Percentiles rank a stretch among this genome's conserved stretches.
Conservation (phyloP, 2,888 invertebrate genomes). For the Leptinotarsa haldemani region DNA sequence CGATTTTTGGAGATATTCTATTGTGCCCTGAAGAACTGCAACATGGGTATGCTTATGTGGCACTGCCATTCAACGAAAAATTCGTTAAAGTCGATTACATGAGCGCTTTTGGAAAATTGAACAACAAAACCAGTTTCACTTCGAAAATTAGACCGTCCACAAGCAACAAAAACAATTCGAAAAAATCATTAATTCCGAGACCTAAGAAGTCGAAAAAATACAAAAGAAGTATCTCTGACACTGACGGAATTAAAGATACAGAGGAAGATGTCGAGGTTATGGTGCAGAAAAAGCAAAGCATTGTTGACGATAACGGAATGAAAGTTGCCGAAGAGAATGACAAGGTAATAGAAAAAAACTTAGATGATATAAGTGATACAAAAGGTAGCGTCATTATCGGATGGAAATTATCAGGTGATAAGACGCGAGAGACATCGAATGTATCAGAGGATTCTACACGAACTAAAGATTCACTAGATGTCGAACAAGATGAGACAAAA, state of each 20-base stretch:
- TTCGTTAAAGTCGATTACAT: constrained; percentile 46
- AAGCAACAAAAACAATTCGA: background rate
- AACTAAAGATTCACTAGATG: background rate
- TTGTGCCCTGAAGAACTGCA: constrained; percentile 37
- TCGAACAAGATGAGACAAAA: background rate
- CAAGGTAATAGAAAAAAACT: no score
- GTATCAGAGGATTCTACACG: background rate
- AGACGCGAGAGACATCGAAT: background rate
- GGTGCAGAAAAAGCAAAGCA: background rate
- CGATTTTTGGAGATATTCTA: constrained; percentile 41
- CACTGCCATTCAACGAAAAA: constrained; percentile 43
- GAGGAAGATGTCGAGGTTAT: background rate
- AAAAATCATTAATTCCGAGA: background rate
- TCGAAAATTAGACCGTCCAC: background rate
- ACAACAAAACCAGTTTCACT: constrained; percentile 11
- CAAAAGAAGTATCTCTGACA: background rate
- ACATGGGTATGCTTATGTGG: constrained; percentile 49
- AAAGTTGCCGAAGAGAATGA: background rate
- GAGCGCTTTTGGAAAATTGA: constrained; percentile 8
- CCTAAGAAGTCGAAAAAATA: background rate
- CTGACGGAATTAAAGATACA: background rate
- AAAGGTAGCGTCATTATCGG: background rate
- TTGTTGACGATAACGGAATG: background rate
- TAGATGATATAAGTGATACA: no score
- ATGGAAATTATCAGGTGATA: background rate